Evolutionary conservation across 1,140 invertebrate genomes (phyloP), one percentile per base, ranked within the genome.

Genomic region (Cyrtorhinus lividipennis): DNA sequence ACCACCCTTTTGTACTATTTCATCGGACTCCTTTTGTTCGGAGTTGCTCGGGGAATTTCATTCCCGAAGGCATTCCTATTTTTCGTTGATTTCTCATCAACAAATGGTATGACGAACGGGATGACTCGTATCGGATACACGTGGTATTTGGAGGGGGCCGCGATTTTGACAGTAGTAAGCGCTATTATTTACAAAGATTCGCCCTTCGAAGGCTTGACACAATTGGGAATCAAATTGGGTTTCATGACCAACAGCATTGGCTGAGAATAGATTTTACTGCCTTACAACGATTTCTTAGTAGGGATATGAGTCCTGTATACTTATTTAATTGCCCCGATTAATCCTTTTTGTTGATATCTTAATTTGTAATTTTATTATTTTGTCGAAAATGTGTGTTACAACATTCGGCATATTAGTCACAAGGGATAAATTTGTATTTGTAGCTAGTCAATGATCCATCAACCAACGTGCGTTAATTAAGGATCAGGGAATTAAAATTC

Each of bases 1-100:
- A 74, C 73, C 65, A 78, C 66, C 72, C 76, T 65, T 67, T 79
- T 13, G 30, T 77, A 85, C 71, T 85, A 84, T 66, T 27, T 78
- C 1, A 38, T 79, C 2, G 83, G 83, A 0, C 74, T 81, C 44
- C 46, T 83, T 0, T 66, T 77, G 2, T 86, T 86, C 63, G 84
- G 84, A 2, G 72, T 80, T 3, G 72, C 76, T 3, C 73, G 83
- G 62, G 61, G 57, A 66, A 73, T 23, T 75, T 78, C 61, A 72
- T 76, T 10, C 69, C 79, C 1, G 70, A 78, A 2, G 79, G 81
- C n/a, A 76, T 67, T 82, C 5, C 73, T 85, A 67, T 85, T 85
- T 70, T 83, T 83, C 1, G 68, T 85, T 63, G 82, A 85, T 68
- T 86, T 86, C 65, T 84, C 83, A 44, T 82, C 82, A 26, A 77